phyloP scores from a whole-genome alignment of 2,113 vertebrate genomes.

The Entomyzon cyanotis region DNA sequence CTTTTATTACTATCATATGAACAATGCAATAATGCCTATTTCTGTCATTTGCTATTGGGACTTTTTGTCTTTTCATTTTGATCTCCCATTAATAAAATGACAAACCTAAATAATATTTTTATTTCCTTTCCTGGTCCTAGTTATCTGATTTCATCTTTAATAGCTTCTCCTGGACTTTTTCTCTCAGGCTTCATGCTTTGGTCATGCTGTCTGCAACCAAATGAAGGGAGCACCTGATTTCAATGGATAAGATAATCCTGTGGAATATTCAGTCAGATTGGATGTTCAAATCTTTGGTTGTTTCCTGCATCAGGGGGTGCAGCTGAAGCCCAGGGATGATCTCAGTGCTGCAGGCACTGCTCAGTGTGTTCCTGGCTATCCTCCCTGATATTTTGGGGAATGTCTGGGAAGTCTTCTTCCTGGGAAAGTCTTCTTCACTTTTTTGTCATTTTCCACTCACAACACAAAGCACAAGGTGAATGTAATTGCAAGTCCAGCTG shows the following conservation, averaged over 20 bases:
- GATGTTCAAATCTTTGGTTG: neutral
- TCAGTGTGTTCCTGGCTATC: neutral
- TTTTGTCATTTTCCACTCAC: neutral
- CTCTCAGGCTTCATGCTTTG: neutral
- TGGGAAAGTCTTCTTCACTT: neutral
- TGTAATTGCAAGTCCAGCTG: neutral
- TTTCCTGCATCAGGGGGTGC: accelerated
- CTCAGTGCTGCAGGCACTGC: neutral
- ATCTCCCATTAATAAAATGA: conserved; percentile 9
- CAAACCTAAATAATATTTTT: conserved; percentile 38
- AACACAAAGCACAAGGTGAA: neutral
- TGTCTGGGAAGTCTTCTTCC: neutral
- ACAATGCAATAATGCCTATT: neutral
- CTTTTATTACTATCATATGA: conserved; percentile 27
- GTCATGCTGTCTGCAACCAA: neutral
- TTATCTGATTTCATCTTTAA: conserved; percentile 19
- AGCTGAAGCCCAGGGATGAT: neutral
- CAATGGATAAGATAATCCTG: neutral
- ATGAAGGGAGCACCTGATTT: neutral
- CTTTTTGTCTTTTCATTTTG: conserved; percentile 1
- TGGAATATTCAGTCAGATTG: neutral
- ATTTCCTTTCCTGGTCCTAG: neutral
- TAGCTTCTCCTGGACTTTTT: neutral
- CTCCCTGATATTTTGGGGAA: neutral
- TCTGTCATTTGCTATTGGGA: conserved; percentile 1